A percentile compares a stretch with the other conserved stretches of the same genome.
These are phyloP conservation scores for Coelopa frigida DNA, from an alignment of 1,140 invertebrate species.

Conservation along the genomic window DNA sequence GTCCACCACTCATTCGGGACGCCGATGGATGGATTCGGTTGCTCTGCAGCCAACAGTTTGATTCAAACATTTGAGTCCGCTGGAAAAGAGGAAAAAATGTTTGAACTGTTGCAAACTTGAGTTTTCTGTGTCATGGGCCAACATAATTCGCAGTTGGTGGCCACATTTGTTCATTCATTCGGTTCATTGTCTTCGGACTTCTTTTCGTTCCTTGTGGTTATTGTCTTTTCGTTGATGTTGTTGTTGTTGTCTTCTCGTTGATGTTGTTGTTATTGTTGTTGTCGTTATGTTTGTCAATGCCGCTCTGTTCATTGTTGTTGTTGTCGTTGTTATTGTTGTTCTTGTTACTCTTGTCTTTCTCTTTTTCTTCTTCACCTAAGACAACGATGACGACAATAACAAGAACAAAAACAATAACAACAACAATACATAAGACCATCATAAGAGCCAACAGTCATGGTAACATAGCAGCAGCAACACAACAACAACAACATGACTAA, in stretches of 20 bases:
- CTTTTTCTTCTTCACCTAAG: too few relatives aligned
- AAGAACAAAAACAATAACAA: too few relatives aligned
- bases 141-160: conserved; percentile 25
- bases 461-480: too few relatives aligned
- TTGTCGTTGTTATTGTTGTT: too few relatives aligned
- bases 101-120: conserved; percentile 45
- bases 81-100: conserved; percentile 31
- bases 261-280: too few relatives aligned
- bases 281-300: neutral
- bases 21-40: too few relatives aligned
- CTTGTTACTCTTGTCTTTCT: too few relatives aligned
- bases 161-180: conserved; percentile 1
- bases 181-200: neutral
- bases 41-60: neutral
- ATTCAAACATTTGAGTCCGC: conserved; percentile 11
- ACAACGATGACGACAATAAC: too few relatives aligned
- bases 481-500: too few relatives aligned
- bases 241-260: too few relatives aligned
- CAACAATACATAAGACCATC: too few relatives aligned
- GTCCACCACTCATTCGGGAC: neutral
- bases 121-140: conserved; percentile 42
- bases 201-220: neutral
- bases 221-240: conserved; percentile 1
- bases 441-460: too few relatives aligned
- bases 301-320: neutral